Evolutionary conservation across 30 jellyfish, hydroid and myxozoan species (phyloP).

Genomic region (Aurelia sp.): DNA sequence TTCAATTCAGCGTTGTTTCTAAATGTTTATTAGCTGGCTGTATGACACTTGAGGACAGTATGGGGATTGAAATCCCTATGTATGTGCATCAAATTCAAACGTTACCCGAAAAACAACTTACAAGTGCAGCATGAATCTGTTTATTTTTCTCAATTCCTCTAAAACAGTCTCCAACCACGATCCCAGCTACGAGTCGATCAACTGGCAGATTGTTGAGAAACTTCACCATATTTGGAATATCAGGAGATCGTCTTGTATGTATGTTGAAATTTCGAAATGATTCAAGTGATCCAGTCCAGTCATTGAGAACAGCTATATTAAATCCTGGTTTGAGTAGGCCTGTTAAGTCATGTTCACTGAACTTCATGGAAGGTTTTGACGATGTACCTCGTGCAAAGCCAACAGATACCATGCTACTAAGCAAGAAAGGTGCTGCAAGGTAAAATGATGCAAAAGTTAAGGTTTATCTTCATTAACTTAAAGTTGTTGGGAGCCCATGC

Average conservation of each 20-base stretch:
- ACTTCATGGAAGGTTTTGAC: not conserved
- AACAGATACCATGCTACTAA: conserved; percentile 30
- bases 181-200: conserved; percentile 55
- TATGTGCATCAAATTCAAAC: too few relatives aligned
- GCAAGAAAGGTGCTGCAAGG: conserved; percentile 40
- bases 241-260: conserved; percentile 11
- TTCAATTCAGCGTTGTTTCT: too few relatives aligned
- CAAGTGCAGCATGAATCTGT: conserved; percentile 13
- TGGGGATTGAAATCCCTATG: too few relatives aligned
- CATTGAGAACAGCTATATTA: conserved; percentile 51
- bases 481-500: too few relatives aligned
- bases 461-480: too few relatives aligned
- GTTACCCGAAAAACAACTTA: not conserved
- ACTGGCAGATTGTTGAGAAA: conserved; percentile 46
- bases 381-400: conserved; percentile 26
- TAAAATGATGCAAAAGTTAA: too few relatives aligned
- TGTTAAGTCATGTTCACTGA: not conserved
- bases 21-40: too few relatives aligned
- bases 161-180: conserved; percentile 61
- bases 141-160: conserved; percentile 16
- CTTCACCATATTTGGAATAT: conserved; percentile 29
- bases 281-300: conserved; percentile 58
- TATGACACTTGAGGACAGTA: too few relatives aligned
- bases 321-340: conserved; percentile 27
- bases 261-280: conserved; percentile 29